These are phyloP conservation scores for Blera fallax DNA, from an alignment of 2,888 invertebrate species.

Conservation along the genomic window DNA sequence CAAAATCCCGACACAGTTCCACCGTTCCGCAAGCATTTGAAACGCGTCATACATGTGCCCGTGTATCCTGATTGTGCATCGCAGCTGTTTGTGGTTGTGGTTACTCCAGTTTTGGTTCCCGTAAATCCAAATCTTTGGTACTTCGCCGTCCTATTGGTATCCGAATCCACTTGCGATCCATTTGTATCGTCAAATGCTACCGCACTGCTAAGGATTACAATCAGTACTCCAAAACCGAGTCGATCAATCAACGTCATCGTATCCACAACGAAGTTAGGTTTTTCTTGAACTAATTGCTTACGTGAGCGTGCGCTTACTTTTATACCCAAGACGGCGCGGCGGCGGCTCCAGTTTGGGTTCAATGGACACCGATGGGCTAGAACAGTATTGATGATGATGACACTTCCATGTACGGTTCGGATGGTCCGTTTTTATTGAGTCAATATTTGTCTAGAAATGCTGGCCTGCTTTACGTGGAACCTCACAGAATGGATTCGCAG, in stretches of 20 bases:
- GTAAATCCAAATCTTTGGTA: conserved; percentile 9
- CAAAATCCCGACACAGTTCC: conserved; percentile 79
- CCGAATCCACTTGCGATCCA: not conserved
- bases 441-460: conserved; percentile 54
- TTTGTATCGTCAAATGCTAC: not conserved
- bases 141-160: conserved; percentile 34
- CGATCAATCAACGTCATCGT: conserved; percentile 33
- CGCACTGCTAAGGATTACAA: not conserved
- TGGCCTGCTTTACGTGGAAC: conserved; percentile 12
- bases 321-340: conserved; percentile 33
- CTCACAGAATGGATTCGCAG: not conserved
- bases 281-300: conserved; percentile 56
- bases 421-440: conserved; percentile 16
- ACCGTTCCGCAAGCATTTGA: conserved; percentile 78
- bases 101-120: not conserved
- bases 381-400: conserved; percentile 53
- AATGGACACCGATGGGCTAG: conserved; percentile 51
- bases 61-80: conserved; percentile 76
- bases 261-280: conserved; percentile 8
- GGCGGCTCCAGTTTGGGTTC: conserved; percentile 37
- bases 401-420: not conserved
- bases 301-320: conserved; percentile 40
- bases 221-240: not conserved
- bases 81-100: conserved; percentile 75
- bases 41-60: conserved; percentile 79